Conservation (phyloP, 2,113 vertebrate genomes). For the Myxocyprinus asiaticus region DNA sequence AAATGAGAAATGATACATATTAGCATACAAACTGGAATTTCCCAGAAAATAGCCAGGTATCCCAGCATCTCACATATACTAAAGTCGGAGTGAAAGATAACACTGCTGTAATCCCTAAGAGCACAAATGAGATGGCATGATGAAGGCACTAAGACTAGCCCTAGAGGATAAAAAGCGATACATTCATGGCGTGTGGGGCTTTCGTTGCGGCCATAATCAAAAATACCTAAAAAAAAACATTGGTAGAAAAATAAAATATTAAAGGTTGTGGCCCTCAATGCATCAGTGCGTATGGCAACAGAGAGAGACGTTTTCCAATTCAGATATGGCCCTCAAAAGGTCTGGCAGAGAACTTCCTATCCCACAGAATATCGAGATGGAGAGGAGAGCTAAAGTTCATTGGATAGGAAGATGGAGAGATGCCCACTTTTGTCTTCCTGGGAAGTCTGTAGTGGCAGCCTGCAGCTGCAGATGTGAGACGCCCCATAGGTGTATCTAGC, state of each 20-base stretch:
- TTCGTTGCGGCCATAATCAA: constrained; percentile 57
- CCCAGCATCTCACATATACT: constrained; percentile 6
- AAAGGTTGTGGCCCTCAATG: constrained; percentile 41
- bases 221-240: constrained; percentile 55
- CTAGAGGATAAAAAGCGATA: constrained; percentile 74
- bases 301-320: constrained; percentile 30
- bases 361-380: not conserved
- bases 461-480: not conserved
- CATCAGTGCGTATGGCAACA: constrained; percentile 71
- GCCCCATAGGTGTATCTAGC: constrained; percentile 3
- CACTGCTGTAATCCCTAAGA: constrained; percentile 32
- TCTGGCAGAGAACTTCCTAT: constrained; percentile 15
- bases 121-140: constrained; percentile 57
- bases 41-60: not conserved
- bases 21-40: constrained; percentile 18
- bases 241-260: constrained; percentile 70
- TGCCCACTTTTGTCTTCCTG: not conserved
- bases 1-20: constrained; percentile 45
- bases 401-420: not conserved
- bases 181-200: constrained; percentile 71
- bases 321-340: constrained; percentile 26
- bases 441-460: not conserved
- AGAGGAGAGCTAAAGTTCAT: constrained; percentile 1
- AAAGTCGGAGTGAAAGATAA: constrained; percentile 24
- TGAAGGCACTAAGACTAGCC: constrained; percentile 79